Conservation (phyloP, 2,888 invertebrate species). For the Schizaphis graminum region DNA sequence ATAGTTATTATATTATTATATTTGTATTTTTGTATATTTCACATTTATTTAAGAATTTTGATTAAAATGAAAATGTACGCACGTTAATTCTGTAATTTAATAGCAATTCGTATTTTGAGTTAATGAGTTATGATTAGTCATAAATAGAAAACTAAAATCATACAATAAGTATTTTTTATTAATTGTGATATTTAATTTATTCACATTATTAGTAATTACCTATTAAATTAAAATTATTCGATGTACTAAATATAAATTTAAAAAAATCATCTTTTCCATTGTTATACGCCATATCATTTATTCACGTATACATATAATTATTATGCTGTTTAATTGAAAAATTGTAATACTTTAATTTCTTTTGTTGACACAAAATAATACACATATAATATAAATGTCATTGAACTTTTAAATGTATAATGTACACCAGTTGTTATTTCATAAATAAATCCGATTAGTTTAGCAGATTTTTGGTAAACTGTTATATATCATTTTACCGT, state of each 20-base stretch:
- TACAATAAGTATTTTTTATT: not conserved
- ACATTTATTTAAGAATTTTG: not conserved
- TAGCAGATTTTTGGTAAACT: not conserved
- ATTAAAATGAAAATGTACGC: not conserved
- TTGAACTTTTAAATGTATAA: conserved; percentile 8
- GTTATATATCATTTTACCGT: not conserved
- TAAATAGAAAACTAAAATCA: not conserved
- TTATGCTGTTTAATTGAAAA: conserved; percentile 6
- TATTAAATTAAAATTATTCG: not conserved
- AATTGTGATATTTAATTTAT: not conserved
- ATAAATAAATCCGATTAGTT: conserved; percentile 6
- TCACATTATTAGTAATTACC: not conserved
- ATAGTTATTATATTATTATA: not conserved
- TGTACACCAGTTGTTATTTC: not conserved
- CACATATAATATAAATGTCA: conserved; percentile 6
- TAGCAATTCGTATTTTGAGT: not conserved
- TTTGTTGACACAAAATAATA: not conserved
- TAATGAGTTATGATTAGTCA: not conserved
- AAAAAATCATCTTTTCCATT: not conserved
- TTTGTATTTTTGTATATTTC: not conserved
- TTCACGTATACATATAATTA: not conserved
- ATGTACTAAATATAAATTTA: not conserved
- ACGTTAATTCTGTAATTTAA: not conserved
- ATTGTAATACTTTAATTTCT: not conserved
- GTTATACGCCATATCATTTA: not conserved